These are phyloP conservation scores for Taenioides sp. DNA, from an alignment of 2,797 vertebrate genomes.

Conservation along the genomic window DNA sequence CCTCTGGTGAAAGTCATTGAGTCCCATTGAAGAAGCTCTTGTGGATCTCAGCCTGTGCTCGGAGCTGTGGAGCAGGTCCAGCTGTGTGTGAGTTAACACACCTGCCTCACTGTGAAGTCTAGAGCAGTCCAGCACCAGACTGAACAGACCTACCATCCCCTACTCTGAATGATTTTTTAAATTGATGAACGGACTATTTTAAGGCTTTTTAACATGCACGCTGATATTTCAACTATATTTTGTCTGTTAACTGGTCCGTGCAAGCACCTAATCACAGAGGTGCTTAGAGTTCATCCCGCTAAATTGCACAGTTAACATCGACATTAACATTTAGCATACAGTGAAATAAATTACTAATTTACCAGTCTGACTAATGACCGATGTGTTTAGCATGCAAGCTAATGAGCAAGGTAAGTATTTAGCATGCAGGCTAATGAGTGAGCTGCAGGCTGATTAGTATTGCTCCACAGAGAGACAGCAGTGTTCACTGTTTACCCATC, in stretches of 20 bases:
- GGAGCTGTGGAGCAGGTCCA: not conserved
- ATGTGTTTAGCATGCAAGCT: slow-evolving; percentile 66
- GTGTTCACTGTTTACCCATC: slow-evolving; percentile 69
- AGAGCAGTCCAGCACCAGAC: not conserved
- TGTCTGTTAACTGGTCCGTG: slow-evolving; percentile 29
- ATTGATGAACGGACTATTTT: slow-evolving; percentile 38
- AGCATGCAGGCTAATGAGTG: slow-evolving; percentile 57
- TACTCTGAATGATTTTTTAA: slow-evolving; percentile 8
- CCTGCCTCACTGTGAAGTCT: not conserved
- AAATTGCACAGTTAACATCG: slow-evolving; percentile 57
- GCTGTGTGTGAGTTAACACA: slow-evolving; percentile 15
- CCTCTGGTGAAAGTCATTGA: slow-evolving; percentile 4
- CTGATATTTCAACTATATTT: slow-evolving; percentile 41
- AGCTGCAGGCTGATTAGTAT: slow-evolving; percentile 67
- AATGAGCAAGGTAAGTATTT: slow-evolving; percentile 62
- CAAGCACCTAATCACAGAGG: slow-evolving; percentile 46
- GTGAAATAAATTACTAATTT: slow-evolving; percentile 67
- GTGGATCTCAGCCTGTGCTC: slow-evolving; percentile 2
- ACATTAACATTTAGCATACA: slow-evolving; percentile 58
- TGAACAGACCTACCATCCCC: not conserved
- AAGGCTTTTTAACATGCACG: slow-evolving; percentile 36
- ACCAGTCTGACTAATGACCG: slow-evolving; percentile 63
- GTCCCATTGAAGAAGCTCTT: slow-evolving; percentile 1
- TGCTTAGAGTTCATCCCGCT: slow-evolving; percentile 47
- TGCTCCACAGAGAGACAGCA: slow-evolving; percentile 58